Base-by-base conservation (phyloP, 1,140 invertebrate species). In the Hylyphantes graminicola region DNA sequence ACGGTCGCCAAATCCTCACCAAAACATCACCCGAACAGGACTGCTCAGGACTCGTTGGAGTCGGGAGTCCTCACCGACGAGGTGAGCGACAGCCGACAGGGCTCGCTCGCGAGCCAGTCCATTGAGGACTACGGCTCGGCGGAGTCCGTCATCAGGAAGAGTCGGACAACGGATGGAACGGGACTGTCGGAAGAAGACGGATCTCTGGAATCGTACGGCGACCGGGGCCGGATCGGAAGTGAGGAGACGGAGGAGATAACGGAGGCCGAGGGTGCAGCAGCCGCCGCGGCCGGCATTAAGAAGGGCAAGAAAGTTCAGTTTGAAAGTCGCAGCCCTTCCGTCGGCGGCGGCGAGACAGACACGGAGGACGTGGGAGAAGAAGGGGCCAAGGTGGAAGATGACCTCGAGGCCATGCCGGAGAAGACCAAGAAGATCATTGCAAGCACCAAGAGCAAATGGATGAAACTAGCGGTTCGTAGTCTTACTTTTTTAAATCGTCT, bases 41-140 rank as follows among this genome's bases (percentile, higher is more conserved):
- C 63, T 13, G 55, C 76, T 7, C 75, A 85, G 55, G 75, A 85
- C 57, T 77, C 82, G 0, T 64, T 57, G 4, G 75, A 85, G 35
- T 79, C 75, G 0, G 65, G 61, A n/a, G 76, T 78, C 17, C 53
- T 73, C 9, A 78, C 77, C 5, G 85, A 85, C 54, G 88, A 89
- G 21, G 87, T 86, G 55, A 87, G 85, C 61, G 88, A 88, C 21
- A 88, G 88, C 70, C 75, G 87, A 17, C 84, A 87, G 61, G 87
- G 86, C 85, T 87, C 87, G 8, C 83, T 88, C 9, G 74, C 82
- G 7, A 82, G 86, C 15, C 86, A 83, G 21, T 87, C 87, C 51
- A 88, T 79, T 13, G 85, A 81, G 9, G 86, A 85, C 54, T 55
- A 79, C 48, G 79, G 78, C 4, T 87, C 87, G 50, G 77, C 81